These are phyloP conservation scores for Xestia xanthographa DNA, from an alignment of 2,888 invertebrate genomes.

Conservation along the genomic window DNA sequence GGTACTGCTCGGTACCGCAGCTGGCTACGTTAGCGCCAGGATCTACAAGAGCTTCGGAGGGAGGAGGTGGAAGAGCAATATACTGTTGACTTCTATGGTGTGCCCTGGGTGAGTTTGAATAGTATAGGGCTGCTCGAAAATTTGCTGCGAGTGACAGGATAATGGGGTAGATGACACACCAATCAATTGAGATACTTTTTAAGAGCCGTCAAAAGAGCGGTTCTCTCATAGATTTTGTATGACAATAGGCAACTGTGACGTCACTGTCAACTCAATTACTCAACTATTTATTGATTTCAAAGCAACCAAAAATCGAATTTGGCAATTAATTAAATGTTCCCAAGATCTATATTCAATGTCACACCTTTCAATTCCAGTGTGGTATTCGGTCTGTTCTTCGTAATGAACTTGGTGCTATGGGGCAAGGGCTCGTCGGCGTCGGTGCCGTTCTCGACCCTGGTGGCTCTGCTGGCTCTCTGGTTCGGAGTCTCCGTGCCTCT, in stretches of 20 bases:
- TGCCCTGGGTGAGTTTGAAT: slow-evolving; percentile 96
- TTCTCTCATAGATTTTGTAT: too few relatives aligned
- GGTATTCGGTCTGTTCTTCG: slow-evolving; percentile 98
- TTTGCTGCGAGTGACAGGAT: too few relatives aligned
- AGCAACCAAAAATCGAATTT: too few relatives aligned
- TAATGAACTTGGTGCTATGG: slow-evolving; percentile 99
- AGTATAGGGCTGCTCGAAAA: too few relatives aligned
- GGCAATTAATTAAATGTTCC: too few relatives aligned
- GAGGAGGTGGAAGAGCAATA: slow-evolving; percentile 99
- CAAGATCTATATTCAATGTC: not conserved
- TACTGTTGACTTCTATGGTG: slow-evolving; percentile 98
- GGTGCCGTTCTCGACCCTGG: slow-evolving; percentile 98
- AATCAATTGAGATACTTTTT: too few relatives aligned
- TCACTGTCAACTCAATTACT: too few relatives aligned
- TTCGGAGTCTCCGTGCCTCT: slow-evolving; percentile 99
- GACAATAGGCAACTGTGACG: too few relatives aligned
- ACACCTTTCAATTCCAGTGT: slow-evolving; percentile 91
- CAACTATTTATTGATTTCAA: too few relatives aligned
- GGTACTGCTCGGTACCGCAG: slow-evolving; percentile 98
- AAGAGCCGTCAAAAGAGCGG: too few relatives aligned
- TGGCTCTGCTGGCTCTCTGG: slow-evolving; percentile 98
- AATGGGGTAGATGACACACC: too few relatives aligned
- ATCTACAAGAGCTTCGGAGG: slow-evolving; percentile 99
- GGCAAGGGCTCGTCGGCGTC: slow-evolving; percentile 98
- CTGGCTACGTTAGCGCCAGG: slow-evolving; percentile 98